Base-by-base conservation (phyloP, 1,140 invertebrate species). In the Ridgeia piscesae region DNA sequence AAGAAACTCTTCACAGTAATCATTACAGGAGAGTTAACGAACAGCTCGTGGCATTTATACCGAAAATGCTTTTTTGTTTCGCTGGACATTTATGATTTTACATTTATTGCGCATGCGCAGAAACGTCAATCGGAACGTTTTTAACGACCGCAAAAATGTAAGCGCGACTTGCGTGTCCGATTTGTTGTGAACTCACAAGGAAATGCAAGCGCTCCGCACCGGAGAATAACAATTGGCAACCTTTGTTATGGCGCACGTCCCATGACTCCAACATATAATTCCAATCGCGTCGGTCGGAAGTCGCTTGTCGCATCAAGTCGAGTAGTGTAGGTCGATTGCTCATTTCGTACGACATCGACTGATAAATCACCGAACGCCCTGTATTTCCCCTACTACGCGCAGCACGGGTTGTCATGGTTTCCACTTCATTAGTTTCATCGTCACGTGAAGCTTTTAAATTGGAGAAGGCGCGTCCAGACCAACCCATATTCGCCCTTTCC, bases 361-460 rank as follows among this genome's bases (percentile, higher is more conserved):
- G 58, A 77, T 77, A 77, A 77, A 77, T 77, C 17, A 77, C 42
- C 42, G 42, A 42, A 42, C 42, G 42, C 42, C 42, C 42, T 11
- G 42, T 42, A 11, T 42, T 42, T 42, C 11, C n/a, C 42, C 42
- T 42, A 42, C 42, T 42, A 42, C 42, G 11, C 42, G 42, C 58
- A 21, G 11, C 58, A 21, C 58, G 11, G 27, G 14, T 77, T 77
- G 58, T 77, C 58, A 77, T 4, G 14, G 17, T 21, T 77, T 77
- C 58, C 4, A 77, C 58, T 77, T 77, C 58, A 77, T 77, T 77
- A 77, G 58, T 77, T 77, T 77, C 58, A 17, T 77, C 14, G 58
- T 77, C 58, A 77, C 58, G 58, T 77, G 58, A 77, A 77, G 58
- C 58, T 77, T 21, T 77, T 77, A 77, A 77, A 77, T 77, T 77